Evolutionary conservation across 1,140 invertebrate genomes (phyloP).

Genomic region (Papilio helenus): DNA sequence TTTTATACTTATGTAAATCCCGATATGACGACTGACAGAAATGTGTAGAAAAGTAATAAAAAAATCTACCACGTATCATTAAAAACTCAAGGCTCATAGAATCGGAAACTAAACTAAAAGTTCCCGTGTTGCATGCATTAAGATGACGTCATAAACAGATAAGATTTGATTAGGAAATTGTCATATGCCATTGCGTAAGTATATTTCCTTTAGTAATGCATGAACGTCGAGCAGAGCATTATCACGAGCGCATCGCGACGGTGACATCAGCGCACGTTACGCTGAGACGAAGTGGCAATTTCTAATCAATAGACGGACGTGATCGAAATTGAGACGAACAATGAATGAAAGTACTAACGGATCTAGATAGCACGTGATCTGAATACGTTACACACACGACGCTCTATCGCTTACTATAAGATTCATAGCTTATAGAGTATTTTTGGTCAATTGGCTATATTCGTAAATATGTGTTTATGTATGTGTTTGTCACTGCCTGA

Average conservation of each 20-base stretch:
- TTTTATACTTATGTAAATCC: no score
- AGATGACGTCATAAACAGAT: not conserved
- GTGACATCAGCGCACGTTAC: conserved; percentile 66
- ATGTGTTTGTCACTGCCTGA: no score
- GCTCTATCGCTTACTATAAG: not conserved
- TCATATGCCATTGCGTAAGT: conserved; percentile 21
- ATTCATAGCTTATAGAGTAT: not conserved
- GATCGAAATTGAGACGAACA: conserved; percentile 59
- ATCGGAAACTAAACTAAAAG: no score
- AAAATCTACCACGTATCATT: no score
- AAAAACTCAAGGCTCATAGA: no score
- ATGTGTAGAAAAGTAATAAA: not conserved
- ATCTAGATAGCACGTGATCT: conserved; percentile 56
- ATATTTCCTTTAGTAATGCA: conserved; percentile 17
- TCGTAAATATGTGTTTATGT: no score
- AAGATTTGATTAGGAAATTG: not conserved
- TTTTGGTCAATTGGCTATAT: no score
- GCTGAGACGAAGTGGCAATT: conserved; percentile 58
- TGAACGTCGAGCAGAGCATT: conserved; percentile 12
- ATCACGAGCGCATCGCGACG: conserved; percentile 45
- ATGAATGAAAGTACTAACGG: conserved; percentile 64
- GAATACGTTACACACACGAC: conserved; percentile 44
- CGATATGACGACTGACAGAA: not conserved
- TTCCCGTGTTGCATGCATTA: not conserved
- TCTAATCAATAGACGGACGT: conserved; percentile 71